phyloP scores from a whole-genome alignment of 2,888 invertebrate species.

The Drosophila limbata region DNA sequence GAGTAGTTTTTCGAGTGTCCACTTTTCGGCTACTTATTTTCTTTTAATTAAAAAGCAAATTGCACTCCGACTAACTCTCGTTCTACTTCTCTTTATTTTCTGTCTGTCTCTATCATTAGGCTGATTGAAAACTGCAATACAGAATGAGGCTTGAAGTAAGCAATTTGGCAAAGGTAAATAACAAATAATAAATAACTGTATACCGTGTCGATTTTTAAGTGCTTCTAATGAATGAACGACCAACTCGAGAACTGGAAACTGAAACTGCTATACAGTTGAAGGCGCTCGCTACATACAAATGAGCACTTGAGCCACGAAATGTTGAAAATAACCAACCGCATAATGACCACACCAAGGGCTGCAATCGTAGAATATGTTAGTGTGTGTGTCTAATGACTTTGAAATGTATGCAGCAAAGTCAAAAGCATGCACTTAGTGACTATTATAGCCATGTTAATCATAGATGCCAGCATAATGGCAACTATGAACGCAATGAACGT shows the following conservation, averaged over 20 bases:
- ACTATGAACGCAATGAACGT: slow-evolving; percentile 63
- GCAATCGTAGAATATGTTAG: slow-evolving; percentile 40
- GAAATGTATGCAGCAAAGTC: slow-evolving; percentile 68
- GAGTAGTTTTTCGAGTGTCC: slow-evolving; percentile 46
- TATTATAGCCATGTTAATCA: slow-evolving; percentile 77
- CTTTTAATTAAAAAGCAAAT: slow-evolving; percentile 79
- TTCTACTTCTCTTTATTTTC: neutral
- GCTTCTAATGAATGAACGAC: slow-evolving; percentile 66
- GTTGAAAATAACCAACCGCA: slow-evolving; percentile 72
- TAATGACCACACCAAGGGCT: slow-evolving; percentile 65
- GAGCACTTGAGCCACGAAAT: slow-evolving; percentile 76
- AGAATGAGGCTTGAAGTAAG: slow-evolving; percentile 62
- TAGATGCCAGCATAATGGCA: slow-evolving; percentile 72
- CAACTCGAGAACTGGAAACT: slow-evolving; percentile 49
- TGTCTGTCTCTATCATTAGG: slow-evolving; percentile 63
- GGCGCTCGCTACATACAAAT: slow-evolving; percentile 55
- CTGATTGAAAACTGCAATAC: slow-evolving; percentile 68
- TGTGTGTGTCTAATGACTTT: slow-evolving; percentile 63
- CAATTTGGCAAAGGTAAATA: slow-evolving; percentile 73
- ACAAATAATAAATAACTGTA: slow-evolving; percentile 73
- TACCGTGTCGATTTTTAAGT: slow-evolving; percentile 77
- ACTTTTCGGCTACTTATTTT: slow-evolving; percentile 64
- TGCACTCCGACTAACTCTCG: slow-evolving; percentile 44
- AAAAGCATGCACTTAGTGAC: slow-evolving; percentile 78
- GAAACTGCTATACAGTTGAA: slow-evolving; percentile 54